These are phyloP conservation scores for Acleris laterana DNA, from an alignment of 2,888 invertebrate species.

Conservation along the genomic window DNA sequence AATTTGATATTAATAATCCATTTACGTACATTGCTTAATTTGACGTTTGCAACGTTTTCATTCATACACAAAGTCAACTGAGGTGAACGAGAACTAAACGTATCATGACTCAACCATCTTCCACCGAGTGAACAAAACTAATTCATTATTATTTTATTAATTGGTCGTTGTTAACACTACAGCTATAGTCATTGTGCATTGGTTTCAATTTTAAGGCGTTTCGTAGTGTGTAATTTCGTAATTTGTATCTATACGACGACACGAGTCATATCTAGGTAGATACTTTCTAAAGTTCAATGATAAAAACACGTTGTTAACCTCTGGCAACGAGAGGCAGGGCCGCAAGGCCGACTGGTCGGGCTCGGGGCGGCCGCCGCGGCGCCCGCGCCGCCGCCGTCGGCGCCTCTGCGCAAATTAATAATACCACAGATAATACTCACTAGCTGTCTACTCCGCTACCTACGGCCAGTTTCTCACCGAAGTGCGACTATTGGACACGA, in stretches of 20 bases:
- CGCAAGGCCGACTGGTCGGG: constrained; percentile 74
- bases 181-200: too few species aligned
- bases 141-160: background rate
- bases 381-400: constrained; percentile 12
- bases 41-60: constrained; percentile 7
- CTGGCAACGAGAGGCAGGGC: constrained; percentile 76
- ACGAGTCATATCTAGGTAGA: constrained; percentile 55
- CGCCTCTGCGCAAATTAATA: constrained; percentile 9
- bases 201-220: too few species aligned
- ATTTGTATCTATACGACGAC: constrained; percentile 38
- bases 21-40: background rate
- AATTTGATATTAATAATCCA: too few species aligned
- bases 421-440: background rate
- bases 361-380: constrained; percentile 45
- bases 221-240: constrained; percentile 55
- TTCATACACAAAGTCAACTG: constrained; percentile 8
- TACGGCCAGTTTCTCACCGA: constrained; percentile 24
- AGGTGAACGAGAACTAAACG: background rate
- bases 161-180: too few species aligned
- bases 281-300: constrained; percentile 83
- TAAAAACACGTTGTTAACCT: constrained; percentile 80
- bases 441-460: constrained; percentile 10
- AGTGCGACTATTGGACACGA: constrained; percentile 13
- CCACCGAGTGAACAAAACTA: background rate
- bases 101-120: constrained; percentile 5